These are phyloP conservation scores for Yponomeuta plumbellus DNA, from an alignment of 2,888 invertebrate species.

Conservation along the genomic window DNA sequence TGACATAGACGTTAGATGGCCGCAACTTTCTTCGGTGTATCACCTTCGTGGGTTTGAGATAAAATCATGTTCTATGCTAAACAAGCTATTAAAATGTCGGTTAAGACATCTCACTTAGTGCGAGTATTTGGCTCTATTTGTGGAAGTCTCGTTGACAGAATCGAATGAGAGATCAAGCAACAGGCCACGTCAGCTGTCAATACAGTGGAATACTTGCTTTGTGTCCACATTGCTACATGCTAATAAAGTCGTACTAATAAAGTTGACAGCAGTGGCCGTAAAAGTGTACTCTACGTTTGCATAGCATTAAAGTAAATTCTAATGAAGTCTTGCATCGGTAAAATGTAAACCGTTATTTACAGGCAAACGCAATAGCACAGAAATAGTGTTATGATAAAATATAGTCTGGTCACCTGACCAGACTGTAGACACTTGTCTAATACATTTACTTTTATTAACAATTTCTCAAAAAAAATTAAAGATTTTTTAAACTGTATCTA, in stretches of 20 bases:
- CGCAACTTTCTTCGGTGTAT: slow-evolving; percentile 19
- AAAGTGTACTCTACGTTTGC: neutral
- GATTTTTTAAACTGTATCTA: no score
- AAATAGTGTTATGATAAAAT: neutral
- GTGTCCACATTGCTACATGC: neutral
- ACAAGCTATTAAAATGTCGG: neutral
- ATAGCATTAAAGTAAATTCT: neutral
- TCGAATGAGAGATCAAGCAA: neutral
- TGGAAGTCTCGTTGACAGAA: neutral
- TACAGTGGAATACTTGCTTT: neutral
- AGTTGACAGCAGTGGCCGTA: neutral
- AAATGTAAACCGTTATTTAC: neutral
- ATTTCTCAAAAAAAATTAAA: no score
- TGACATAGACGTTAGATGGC: neutral
- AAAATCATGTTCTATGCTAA: neutral
- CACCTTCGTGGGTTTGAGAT: neutral
- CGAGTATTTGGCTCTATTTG: neutral
- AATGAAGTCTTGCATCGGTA: neutral
- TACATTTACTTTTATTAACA: no score
- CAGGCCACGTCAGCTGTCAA: neutral
- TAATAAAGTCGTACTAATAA: neutral
- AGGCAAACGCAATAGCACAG: neutral
- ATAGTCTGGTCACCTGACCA: no score
- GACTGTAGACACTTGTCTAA: no score
- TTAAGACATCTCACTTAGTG: neutral